A percentile compares a stretch with the other conserved stretches of the same genome.
phyloP scores from a whole-genome alignment of 2,797 vertebrate genomes.

The Tapera naevia region DNA sequence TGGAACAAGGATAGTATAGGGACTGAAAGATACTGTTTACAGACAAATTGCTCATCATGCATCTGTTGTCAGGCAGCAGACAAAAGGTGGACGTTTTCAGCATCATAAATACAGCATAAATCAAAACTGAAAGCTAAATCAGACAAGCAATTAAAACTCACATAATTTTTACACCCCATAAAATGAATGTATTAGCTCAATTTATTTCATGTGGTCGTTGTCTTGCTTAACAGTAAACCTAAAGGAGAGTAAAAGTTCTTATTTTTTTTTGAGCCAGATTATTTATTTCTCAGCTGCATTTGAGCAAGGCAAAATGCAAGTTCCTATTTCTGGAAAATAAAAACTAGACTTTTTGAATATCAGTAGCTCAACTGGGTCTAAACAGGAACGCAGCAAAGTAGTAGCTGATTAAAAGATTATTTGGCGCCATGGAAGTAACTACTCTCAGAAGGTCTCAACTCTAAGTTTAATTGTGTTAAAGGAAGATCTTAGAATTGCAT shows the following conservation, averaged over 20 bases:
- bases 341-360: background rate
- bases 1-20: background rate
- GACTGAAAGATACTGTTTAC: slow-evolving; percentile 13
- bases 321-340: background rate
- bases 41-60: background rate
- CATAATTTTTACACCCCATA: background rate
- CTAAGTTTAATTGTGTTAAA: background rate
- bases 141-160: background rate
- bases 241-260: background rate
- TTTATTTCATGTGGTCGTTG: background rate
- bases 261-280: background rate
- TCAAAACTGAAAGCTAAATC: background rate
- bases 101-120: background rate
- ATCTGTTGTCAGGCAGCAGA: slow-evolving; percentile 25
- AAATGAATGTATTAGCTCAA: background rate
- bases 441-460: background rate
- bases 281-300: background rate
- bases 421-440: background rate
- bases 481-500: background rate
- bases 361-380: background rate
- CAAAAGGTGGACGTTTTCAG: background rate
- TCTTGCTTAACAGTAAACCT: background rate
- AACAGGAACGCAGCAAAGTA: background rate
- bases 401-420: background rate
- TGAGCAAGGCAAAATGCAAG: background rate